Evolutionary conservation across 1,140 invertebrate genomes (phyloP).

Genomic region (Triops cancriformis): DNA sequence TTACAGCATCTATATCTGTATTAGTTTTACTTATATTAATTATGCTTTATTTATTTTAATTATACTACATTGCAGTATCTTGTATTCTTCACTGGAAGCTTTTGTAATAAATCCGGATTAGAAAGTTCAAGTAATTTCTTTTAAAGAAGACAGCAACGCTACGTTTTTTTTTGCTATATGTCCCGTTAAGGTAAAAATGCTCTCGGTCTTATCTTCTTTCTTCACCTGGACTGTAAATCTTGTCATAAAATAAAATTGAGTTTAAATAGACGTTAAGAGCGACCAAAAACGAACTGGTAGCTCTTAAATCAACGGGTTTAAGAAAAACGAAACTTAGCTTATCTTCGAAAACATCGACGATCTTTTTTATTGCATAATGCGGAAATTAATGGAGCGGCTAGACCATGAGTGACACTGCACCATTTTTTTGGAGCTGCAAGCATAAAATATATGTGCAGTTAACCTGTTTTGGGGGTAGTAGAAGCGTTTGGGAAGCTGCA

Average conservation of each 20-base stretch:
- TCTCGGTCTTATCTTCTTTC: too few species aligned
- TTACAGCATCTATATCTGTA: too few species aligned
- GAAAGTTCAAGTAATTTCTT: too few species aligned
- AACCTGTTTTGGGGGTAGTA: background rate
- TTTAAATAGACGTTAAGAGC: background rate
- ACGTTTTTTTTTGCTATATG: too few species aligned
- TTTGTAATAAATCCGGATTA: too few species aligned
- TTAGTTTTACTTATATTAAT: too few species aligned
- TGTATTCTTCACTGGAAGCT: too few species aligned
- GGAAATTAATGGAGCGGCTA: background rate
- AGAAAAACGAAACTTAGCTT: background rate
- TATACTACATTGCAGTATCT: too few species aligned
- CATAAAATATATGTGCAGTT: background rate
- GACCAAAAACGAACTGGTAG: background rate
- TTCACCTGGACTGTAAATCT: too few species aligned
- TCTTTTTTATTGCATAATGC: conserved; percentile 1
- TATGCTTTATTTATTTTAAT: too few species aligned
- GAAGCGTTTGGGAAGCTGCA: background rate
- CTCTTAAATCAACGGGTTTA: background rate
- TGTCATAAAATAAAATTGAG: background rate
- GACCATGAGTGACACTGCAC: background rate
- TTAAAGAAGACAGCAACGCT: too few species aligned
- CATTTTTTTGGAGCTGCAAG: background rate
- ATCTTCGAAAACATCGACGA: background rate
- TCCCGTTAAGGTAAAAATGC: too few species aligned